Percentiles rank a stretch among this genome's conserved stretches.
Evolutionary conservation across 2,113 vertebrate genomes (phyloP).

Genomic region (Bungarus multicinctus): DNA sequence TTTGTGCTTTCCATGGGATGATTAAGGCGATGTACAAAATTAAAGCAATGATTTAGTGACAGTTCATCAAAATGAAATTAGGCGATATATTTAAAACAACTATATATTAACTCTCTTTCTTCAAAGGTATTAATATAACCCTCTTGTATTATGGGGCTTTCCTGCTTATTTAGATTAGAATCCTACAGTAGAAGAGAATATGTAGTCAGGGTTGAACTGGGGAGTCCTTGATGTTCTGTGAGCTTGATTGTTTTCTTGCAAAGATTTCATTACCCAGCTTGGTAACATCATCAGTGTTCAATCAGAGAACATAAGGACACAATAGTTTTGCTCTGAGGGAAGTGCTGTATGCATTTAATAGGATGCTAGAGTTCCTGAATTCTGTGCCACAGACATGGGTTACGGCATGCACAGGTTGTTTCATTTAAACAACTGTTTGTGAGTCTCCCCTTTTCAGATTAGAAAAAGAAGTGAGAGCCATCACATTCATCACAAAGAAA

Average conservation of each 20-base stretch:
- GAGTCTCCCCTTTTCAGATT: neutral
- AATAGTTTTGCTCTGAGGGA: neutral
- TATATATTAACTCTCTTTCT: neutral
- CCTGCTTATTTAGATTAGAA: neutral
- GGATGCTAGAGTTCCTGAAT: neutral
- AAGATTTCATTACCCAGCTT: neutral
- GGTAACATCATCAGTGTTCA: neutral
- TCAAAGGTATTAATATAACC: neutral
- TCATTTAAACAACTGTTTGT: neutral
- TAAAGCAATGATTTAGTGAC: neutral
- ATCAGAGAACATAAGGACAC: neutral
- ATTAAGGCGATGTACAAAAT: neutral
- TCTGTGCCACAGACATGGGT: neutral
- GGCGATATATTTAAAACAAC: neutral
- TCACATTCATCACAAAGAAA: conserved; percentile 34
- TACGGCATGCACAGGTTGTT: neutral
- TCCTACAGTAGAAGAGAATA: neutral
- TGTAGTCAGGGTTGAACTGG: neutral
- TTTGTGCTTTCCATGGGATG: neutral
- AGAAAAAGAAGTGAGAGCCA: neutral
- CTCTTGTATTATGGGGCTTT: neutral
- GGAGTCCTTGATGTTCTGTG: neutral
- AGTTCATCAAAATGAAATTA: neutral
- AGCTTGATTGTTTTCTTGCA: neutral
- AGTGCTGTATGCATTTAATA: neutral